Base-by-base conservation (phyloP, 2,888 invertebrate genomes). In the Drosophila kokeensis region DNA sequence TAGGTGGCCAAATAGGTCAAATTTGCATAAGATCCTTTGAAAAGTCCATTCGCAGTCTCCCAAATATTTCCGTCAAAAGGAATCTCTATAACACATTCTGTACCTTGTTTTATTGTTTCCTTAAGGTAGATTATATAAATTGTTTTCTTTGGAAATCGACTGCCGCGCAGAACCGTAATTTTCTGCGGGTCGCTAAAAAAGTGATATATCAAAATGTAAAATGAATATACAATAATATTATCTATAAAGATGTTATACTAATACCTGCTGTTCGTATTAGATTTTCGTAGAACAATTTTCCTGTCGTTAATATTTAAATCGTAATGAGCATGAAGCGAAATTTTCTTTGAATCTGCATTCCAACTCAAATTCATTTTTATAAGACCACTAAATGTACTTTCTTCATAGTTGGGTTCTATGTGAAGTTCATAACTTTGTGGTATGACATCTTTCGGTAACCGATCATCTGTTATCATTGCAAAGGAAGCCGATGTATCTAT, bases 401-500 rank as follows among this genome's bases (percentile, higher is more conserved):
- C 95, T 42, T 95, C 95, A 0, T 95, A 93, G 70, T 95, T 95
- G 0, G 97, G 96, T 68, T 95, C 94, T 13, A 97, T 89, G 66
- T 95, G 94, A 36, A 97, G 86, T 29, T 94, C 94, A 90, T 97
- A 97, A 6, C 94, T 95, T 0, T 94, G 94, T 0, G 97, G 97
- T 36, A 94, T 93, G 2, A 96, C 94, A 34, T 95, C 94, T 69
- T 94, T 94, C 0, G 95, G 95, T 58, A 96, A 91, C 6, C 95
- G 94, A 2, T 94, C 94, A 76, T 96, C 96, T 77, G 95, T 94
- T 45, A 95, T 94, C 13, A 96, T 92, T 0, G 94, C 94, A 83
- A 96, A 95, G 0, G 96, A 95, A 73, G 96, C 95, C 82, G 96
- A 96, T 60, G 96, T 92, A 89, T 96, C 96, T 73, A 96, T 96